These are phyloP conservation scores for Chelidonichthys spinosus DNA, from an alignment of 2,797 vertebrate species.

Conservation along the genomic window DNA sequence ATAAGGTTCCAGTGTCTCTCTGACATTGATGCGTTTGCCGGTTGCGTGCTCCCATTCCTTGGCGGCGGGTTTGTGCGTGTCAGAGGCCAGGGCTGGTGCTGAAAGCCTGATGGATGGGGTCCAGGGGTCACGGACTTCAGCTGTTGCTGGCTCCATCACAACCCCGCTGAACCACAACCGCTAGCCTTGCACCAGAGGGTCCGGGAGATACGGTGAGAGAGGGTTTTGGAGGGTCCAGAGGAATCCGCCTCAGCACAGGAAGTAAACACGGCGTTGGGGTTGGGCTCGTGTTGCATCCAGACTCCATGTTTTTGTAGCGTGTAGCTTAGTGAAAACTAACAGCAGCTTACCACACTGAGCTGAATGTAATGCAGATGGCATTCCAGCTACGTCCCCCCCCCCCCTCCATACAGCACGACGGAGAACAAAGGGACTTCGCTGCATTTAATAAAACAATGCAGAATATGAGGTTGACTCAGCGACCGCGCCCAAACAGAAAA, in stretches of 20 bases:
- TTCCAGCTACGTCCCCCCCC: constrained; percentile 18
- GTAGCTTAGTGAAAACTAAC: background rate
- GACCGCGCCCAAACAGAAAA: background rate
- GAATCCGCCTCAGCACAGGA: too few relatives aligned
- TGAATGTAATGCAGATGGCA: constrained; percentile 33
- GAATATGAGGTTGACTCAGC: constrained; percentile 14
- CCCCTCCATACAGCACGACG: background rate
- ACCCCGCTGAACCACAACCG: constrained; percentile 31
- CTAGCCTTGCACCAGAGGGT: constrained; percentile 30
- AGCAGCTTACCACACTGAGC: constrained; percentile 5
- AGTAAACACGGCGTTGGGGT: too few relatives aligned
- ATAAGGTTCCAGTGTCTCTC: constrained; percentile 42
- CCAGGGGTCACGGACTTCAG: constrained; percentile 76
- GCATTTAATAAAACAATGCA: constrained; percentile 18
- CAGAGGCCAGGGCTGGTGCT: constrained; percentile 65
- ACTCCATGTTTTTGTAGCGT: background rate
- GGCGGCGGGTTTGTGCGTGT: constrained; percentile 61
- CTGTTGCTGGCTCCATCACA: constrained; percentile 71
- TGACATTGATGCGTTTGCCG: constrained; percentile 61
- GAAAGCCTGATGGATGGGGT: constrained; percentile 77
- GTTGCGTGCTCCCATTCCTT: constrained; percentile 56
- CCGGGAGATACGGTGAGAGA: constrained; percentile 17
- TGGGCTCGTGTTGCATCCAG: background rate
- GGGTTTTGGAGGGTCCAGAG: constrained; percentile 20
- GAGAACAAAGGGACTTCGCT: constrained; percentile 1